Percentiles rank a stretch among this genome's conserved stretches.
Conservation (phyloP, 2,888 invertebrate genomes). For the Scelioninae gen. 2 region DNA sequence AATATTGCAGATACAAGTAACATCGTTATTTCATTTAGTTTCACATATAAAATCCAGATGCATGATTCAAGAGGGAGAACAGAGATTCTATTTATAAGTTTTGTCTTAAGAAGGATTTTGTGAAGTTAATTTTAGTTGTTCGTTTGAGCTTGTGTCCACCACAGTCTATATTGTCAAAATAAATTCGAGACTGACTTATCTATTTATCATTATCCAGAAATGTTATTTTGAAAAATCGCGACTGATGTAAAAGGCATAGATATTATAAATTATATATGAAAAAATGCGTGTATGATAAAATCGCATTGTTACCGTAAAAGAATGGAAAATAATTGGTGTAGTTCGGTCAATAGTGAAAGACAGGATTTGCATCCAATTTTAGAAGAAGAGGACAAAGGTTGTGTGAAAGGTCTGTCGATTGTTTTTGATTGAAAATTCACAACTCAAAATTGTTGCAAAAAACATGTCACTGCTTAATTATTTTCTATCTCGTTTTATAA, state of each 20-base stretch:
- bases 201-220: slow-evolving; percentile 45
- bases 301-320: slow-evolving; percentile 2
- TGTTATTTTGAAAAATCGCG: slow-evolving; percentile 15
- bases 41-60: slow-evolving; percentile 54
- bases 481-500: too few relatives aligned
- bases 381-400: slow-evolving; percentile 64
- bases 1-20: not conserved
- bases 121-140: slow-evolving; percentile 72
- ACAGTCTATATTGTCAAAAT: slow-evolving; percentile 49
- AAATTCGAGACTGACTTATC: slow-evolving; percentile 36
- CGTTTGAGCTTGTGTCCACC: slow-evolving; percentile 62
- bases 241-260: too few relatives aligned
- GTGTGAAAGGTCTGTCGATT: slow-evolving; percentile 45
- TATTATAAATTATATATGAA: too few relatives aligned
- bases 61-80: slow-evolving; percentile 55
- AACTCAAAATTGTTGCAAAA: too few relatives aligned
- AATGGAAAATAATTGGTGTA: slow-evolving; percentile 66
- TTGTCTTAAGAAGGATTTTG: slow-evolving; percentile 67
- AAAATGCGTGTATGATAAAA: slow-evolving; percentile 13
- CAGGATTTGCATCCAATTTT: slow-evolving; percentile 67
- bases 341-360: slow-evolving; percentile 61
- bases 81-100: slow-evolving; percentile 70
- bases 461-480: too few relatives aligned
- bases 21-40: slow-evolving; percentile 42
- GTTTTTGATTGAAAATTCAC: too few relatives aligned